Percentiles rank a stretch among this genome's conserved stretches.
These are phyloP conservation scores for Australoheros scitulus DNA, from an alignment of 2,113 vertebrate species.

Conservation along the genomic window DNA sequence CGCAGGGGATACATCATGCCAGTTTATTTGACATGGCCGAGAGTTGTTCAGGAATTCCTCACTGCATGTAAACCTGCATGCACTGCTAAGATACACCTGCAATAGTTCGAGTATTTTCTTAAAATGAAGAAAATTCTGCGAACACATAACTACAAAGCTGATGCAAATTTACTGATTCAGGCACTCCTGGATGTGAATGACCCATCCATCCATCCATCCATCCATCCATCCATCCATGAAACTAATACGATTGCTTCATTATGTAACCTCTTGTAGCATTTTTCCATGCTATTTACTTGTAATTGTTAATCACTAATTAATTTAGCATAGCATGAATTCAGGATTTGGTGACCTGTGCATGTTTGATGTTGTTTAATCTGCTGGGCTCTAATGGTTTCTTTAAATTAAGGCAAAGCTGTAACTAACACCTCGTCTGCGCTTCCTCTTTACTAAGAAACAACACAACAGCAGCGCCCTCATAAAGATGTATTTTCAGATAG, in stretches of 20 bases:
- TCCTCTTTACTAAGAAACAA: background rate
- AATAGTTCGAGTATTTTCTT: background rate
- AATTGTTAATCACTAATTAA: background rate
- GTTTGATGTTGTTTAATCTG: background rate
- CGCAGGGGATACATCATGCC: constrained; percentile 7
- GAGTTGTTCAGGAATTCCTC: constrained; percentile 31
- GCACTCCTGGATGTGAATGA: background rate
- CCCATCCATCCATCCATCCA: no score
- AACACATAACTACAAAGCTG: background rate
- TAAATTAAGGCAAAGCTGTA: background rate
- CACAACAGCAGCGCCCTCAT: background rate
- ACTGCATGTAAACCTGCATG: background rate
- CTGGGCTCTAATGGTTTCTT: background rate
- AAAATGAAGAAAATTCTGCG: background rate
- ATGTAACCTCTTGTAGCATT: background rate
- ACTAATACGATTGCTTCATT: background rate
- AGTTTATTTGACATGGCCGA: constrained; percentile 48
- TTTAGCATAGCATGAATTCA: background rate
- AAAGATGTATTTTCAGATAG: background rate
- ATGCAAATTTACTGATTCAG: background rate
- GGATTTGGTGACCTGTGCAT: background rate
- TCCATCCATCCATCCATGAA: background rate
- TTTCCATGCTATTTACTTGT: background rate
- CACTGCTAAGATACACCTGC: background rate
- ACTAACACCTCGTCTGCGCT: background rate